These are phyloP conservation scores for Lasioglossum marginatum DNA, from an alignment of 2,888 invertebrate genomes.

Conservation along the genomic window DNA sequence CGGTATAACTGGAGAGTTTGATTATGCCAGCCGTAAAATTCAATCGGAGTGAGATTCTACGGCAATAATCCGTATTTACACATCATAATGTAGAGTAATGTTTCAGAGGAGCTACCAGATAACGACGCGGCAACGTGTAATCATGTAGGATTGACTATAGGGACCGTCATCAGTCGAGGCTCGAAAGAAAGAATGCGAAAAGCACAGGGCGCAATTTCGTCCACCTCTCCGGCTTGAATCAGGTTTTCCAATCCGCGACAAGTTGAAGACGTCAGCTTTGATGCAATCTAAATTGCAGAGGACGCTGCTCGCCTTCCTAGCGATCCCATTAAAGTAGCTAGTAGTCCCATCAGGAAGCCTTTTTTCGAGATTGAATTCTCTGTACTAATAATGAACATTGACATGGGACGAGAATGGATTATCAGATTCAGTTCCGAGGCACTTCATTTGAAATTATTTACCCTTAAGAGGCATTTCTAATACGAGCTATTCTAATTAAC, in stretches of 20 bases:
- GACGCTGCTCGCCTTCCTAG: neutral
- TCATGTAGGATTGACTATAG: conserved; percentile 28
- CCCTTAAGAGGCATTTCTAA: neutral
- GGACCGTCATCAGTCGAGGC: conserved; percentile 2
- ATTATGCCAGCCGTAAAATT: conserved; percentile 41
- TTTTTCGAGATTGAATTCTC: neutral
- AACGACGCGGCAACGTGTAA: conserved; percentile 49
- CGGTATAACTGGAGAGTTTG: neutral
- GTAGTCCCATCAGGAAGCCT: conserved; percentile 5
- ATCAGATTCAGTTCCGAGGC: neutral
- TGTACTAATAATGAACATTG: neutral
- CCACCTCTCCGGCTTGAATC: conserved; percentile 1
- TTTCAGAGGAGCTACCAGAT: conserved; percentile 42
- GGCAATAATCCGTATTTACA: conserved; percentile 45
- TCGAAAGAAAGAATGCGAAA: conserved; percentile 13
- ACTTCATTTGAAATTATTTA: neutral
- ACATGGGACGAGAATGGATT: neutral
- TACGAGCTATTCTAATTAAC: neutral
- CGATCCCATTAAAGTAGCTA: conserved; percentile 36
- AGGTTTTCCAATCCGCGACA: conserved; percentile 38
- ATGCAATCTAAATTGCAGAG: conserved; percentile 60
- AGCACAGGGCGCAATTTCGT: conserved; percentile 34
- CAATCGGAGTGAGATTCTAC: conserved; percentile 25
- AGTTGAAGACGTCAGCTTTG: conserved; percentile 29
- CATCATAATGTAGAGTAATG: conserved; percentile 48